Conservation (phyloP, 2,797 vertebrate genomes). For the Caiman crocodilus region DNA sequence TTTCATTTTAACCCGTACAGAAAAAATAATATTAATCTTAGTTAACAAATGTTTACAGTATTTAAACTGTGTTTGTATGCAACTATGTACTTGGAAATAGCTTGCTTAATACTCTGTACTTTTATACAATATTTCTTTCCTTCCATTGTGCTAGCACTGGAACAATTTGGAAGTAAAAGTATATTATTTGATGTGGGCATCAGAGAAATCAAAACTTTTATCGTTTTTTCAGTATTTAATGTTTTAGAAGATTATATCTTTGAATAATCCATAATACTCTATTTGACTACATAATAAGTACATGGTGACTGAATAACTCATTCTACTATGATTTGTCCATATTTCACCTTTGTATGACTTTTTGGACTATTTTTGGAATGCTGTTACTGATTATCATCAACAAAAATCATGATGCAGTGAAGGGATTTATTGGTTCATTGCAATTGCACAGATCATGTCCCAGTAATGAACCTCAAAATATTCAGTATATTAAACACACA, state of each 20-base stretch:
- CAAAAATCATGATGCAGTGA: not conserved
- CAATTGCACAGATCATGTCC: not conserved
- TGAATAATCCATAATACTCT: not conserved
- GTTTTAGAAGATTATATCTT: slow-evolving; percentile 28
- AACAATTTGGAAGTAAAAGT: not conserved
- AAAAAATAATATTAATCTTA: slow-evolving; percentile 10
- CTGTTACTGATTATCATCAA: not conserved
- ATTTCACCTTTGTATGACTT: not conserved
- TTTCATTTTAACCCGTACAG: slow-evolving; percentile 29
- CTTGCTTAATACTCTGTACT: not conserved
- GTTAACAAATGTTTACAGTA: slow-evolving; percentile 38
- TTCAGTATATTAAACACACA: too few relatives aligned
- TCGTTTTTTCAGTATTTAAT: slow-evolving; percentile 9
- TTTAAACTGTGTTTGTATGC: slow-evolving; percentile 31
- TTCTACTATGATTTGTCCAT: not conserved
- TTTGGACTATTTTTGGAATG: not conserved
- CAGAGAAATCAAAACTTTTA: slow-evolving; percentile 18
- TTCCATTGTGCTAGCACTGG: not conserved
- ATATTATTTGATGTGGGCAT: slow-evolving; percentile 15
- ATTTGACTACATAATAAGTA: not conserved
- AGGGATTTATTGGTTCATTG: not conserved
- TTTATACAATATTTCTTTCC: slow-evolving; percentile 12
- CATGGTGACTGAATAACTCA: not conserved
- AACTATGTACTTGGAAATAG: slow-evolving; percentile 13
- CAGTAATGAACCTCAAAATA: too few relatives aligned